phyloP scores from a whole-genome alignment of 2,888 invertebrate genomes.

The Sesia bembeciformis region DNA sequence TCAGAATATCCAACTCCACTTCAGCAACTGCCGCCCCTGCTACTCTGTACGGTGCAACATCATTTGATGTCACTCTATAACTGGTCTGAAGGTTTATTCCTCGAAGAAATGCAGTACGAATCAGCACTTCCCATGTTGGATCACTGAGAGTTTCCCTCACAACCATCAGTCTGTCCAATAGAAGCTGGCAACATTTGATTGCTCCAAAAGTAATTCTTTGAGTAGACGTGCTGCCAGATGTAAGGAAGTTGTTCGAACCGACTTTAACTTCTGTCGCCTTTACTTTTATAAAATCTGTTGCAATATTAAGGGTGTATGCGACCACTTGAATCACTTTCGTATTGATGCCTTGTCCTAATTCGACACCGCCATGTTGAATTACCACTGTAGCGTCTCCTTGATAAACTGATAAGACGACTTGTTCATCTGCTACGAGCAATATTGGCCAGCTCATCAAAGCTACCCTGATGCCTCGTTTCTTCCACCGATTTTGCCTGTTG shows the following conservation, averaged over 20 bases:
- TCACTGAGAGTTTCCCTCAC: conserved; percentile 28
- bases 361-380: conserved; percentile 81
- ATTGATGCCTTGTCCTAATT: conserved; percentile 87
- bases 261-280: conserved; percentile 76
- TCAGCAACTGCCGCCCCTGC: conserved; percentile 72
- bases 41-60: conserved; percentile 47
- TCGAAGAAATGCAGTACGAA: conserved; percentile 16
- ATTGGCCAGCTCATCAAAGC: conserved; percentile 81
- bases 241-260: conserved; percentile 76
- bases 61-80: conserved; percentile 18
- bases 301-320: conserved; percentile 79
- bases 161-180: conserved; percentile 40
- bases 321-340: conserved; percentile 78
- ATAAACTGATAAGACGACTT: conserved; percentile 78
- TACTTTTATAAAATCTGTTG: conserved; percentile 77
- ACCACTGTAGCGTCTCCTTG: conserved; percentile 82
- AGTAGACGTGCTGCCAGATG: conserved; percentile 77
- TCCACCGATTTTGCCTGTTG: conserved; percentile 84
- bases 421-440: conserved; percentile 60
- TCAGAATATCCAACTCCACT: conserved; percentile 77
- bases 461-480: conserved; percentile 81
- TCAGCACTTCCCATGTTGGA: conserved; percentile 33
- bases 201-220: conserved; percentile 16
- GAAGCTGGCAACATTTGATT: conserved; percentile 44
- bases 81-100: conserved; percentile 25